Base-by-base conservation (phyloP, 2,888 invertebrate species). In the Subacronicta megacephala region DNA sequence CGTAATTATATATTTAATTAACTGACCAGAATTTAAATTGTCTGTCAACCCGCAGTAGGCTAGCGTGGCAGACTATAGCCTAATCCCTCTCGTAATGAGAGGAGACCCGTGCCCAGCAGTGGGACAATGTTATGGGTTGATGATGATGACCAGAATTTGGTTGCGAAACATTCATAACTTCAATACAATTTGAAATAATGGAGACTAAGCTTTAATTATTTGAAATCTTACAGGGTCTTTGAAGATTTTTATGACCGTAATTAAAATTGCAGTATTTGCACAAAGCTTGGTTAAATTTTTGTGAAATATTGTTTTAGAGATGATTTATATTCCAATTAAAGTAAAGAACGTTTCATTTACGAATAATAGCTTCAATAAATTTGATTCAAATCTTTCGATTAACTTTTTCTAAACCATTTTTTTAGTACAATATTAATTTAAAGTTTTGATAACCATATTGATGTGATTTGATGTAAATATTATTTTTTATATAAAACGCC, bases 181-280 rank as follows among this genome's bases (percentile, higher is more conserved):
- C 41, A 33, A 33, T 26, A 42, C 29, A 29, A 29, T 29, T 29
- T 29, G 29, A n/a, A 31, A 31, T 31, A 31, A 31, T 31, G n/a
- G 1, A n/a, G n/a, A 16, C 31, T 12, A 20, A 40, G 15, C 13
- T 38, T 41, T 16, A 15, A 37, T 37, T 13, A 13, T 43, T 54
- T 4, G 16, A 15, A n/a, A 38, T 10, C 43, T 35, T 46, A 17
- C 23, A 44, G 5, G 15, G 10, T 12, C 23, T 7, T 13, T 1
- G 7, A 26, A 18, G 31, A 13, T 7, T 18, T 44, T 38, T 35
- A 49, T 31, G 13, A 36, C 18, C 7, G 26, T 17, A n/a, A 58
- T 65, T 65, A 64, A 49, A 62, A 44, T 33, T 44, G 40, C 44
- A 50, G n/a, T 47, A 41, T 44, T 44, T 41, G 26, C 36, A 33